Base-by-base conservation (phyloP, 2,113 vertebrate genomes). In the Cinclus cinclus region DNA sequence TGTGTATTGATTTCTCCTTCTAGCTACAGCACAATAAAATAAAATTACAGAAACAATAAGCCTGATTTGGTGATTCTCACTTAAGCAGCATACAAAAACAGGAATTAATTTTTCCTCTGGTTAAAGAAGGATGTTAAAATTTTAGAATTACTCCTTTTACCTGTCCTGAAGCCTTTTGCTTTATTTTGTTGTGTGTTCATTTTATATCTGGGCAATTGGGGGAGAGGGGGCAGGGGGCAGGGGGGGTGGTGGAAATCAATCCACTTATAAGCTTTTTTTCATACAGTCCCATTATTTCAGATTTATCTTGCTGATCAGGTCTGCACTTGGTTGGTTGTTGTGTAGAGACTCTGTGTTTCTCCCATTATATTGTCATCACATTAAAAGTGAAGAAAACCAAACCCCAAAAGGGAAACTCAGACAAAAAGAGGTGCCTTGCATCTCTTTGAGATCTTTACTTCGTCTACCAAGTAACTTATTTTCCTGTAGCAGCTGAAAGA, bases 1-100 rank as follows among this genome's bases (percentile, higher is more conserved):
- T 74, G 30, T 83, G 70, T 93, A 90, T 75, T 87, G 86, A 92
- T 92, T 91, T 86, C 27, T 87, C 84, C 53, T 56, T 75, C 69
- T 91, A 65, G 31, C 37, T 76, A 41, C 53, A 82, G 65, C 41
- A 84, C 83, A 91, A 60, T 71, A 87, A 89, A 84, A 89, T 75
- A 44, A 93, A 89, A 80, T 1, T 4, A 83, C 75, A 95, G 71
- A 85, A 94, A 91, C 50, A 58, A 55, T 65, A 60, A 63, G 20
- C 27, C 27, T 85, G 39, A 92, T 94, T 68, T 58, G 46, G 35
- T 85, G 63, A 85, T 63, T 91, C 21, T 42, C 42, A 91, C 49
- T 75, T 92, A 17, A 69, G 58, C 67, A 91, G 65, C 50, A 74
- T 55, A 52, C 14, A 73, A 77, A 95, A 70, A 69, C 11, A 59